Percentiles rank a stretch among this genome's conserved stretches.
Evolutionary conservation across 2,888 invertebrate genomes (phyloP).

Genomic region (Stramonita haemastoma): DNA sequence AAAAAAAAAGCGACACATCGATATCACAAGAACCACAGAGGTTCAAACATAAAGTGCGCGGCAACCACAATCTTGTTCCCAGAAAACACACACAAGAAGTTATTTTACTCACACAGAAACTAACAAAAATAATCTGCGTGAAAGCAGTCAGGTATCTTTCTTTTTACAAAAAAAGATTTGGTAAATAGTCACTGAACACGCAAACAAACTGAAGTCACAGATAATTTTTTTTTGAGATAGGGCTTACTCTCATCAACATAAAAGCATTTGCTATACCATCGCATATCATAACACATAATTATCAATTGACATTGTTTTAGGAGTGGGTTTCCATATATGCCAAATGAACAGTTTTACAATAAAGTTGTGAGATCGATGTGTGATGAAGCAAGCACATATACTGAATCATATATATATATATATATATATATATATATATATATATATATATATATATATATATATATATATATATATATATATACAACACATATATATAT

Average conservation of each 20-base stretch:
- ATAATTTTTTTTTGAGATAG: too few relatives aligned
- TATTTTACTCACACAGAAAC: background rate
- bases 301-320: too few relatives aligned
- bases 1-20: background rate
- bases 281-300: too few relatives aligned
- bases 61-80: background rate
- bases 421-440: too few relatives aligned
- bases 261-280: too few relatives aligned
- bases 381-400: background rate
- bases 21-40: constrained; percentile 29
- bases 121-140: background rate
- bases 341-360: too few relatives aligned
- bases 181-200: background rate
- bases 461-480: too few relatives aligned
- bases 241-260: too few relatives aligned
- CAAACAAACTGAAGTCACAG: background rate
- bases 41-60: background rate
- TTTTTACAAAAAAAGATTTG: background rate
- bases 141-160: background rate
- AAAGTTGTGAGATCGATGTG: background rate
- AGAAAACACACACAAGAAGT: background rate
- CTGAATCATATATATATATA: too few relatives aligned
- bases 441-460: too few relatives aligned
- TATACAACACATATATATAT: too few relatives aligned
- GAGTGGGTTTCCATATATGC: too few relatives aligned